These are phyloP conservation scores for Bryconaethiops microstoma DNA, from an alignment of 2,797 vertebrate species.

Conservation along the genomic window DNA sequence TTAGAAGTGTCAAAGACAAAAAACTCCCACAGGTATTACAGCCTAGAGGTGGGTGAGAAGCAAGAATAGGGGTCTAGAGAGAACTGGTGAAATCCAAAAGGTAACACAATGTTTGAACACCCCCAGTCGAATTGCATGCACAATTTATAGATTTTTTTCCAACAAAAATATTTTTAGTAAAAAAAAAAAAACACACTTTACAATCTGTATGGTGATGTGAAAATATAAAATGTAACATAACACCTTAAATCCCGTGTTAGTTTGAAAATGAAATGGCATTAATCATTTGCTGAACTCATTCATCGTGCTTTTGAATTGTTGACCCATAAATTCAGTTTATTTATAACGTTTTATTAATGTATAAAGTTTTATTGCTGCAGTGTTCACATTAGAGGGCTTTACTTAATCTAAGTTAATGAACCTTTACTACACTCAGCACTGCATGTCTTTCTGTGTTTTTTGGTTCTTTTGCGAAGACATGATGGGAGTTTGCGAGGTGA, in stretches of 20 bases:
- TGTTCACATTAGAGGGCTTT: background rate
- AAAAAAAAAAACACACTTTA: no score
- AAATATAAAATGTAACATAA: background rate
- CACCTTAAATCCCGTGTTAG: background rate
- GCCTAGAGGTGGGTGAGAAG: background rate
- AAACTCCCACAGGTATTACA: background rate
- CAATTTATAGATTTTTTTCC: no score
- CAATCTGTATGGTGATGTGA: background rate
- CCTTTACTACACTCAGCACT: slow-evolving; percentile 17
- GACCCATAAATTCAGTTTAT: slow-evolving; percentile 12
- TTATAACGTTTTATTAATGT: no score
- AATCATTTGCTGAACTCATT: background rate
- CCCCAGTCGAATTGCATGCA: no score
- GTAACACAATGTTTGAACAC: no score
- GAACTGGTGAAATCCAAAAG: background rate
- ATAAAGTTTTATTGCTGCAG: background rate
- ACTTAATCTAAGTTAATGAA: slow-evolving; percentile 13
- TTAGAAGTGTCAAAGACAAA: background rate
- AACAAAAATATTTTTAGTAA: no score
- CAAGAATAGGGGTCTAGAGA: background rate
- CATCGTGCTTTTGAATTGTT: background rate
- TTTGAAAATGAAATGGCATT: background rate
- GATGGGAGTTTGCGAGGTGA: slow-evolving; percentile 46
- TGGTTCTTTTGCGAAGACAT: slow-evolving; percentile 45
- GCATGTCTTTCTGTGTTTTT: slow-evolving; percentile 39